These are phyloP conservation scores for Neoniphon sammara DNA, from an alignment of 2,797 vertebrate species.

Conservation along the genomic window DNA sequence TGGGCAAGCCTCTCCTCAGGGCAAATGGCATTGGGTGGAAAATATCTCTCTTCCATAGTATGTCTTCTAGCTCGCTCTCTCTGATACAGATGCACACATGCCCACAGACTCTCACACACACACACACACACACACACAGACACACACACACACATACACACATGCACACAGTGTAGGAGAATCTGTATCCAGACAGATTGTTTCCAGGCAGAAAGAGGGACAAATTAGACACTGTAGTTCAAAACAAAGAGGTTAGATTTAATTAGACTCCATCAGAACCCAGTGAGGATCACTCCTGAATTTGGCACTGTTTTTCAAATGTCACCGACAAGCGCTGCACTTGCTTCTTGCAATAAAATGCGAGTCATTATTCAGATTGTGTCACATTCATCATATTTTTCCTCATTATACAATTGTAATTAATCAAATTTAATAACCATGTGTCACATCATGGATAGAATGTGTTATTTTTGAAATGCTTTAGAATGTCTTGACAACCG, in stretches of 20 bases:
- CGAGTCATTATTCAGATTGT: constrained; percentile 71
- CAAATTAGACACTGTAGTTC: constrained; percentile 61
- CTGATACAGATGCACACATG: constrained; percentile 34
- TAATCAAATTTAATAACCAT: constrained; percentile 65
- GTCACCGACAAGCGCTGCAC: constrained; percentile 72
- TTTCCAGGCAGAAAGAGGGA: constrained; percentile 37
- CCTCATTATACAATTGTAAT: constrained; percentile 49
- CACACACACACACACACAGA: neutral
- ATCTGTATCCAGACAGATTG: constrained; percentile 39
- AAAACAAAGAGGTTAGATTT: constrained; percentile 49
- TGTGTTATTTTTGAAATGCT: constrained; percentile 40
- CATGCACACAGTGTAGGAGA: neutral
- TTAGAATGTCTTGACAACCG: constrained; percentile 51
- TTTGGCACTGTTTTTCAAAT: constrained; percentile 82
- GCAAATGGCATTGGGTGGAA: constrained; percentile 58
- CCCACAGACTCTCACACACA: constrained; percentile 19
- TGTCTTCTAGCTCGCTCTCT: constrained; percentile 38
- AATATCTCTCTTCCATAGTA: constrained; percentile 47
- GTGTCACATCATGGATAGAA: constrained; percentile 49
- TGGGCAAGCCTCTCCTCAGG: constrained; percentile 60
- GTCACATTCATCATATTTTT: constrained; percentile 50
- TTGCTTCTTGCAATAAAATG: constrained; percentile 62
- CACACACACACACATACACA: neutral
- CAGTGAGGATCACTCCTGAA: constrained; percentile 73
- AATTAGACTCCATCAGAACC: constrained; percentile 76